phyloP scores from a whole-genome alignment of 2,797 vertebrate genomes.

The Hemibagrus guttatus region DNA sequence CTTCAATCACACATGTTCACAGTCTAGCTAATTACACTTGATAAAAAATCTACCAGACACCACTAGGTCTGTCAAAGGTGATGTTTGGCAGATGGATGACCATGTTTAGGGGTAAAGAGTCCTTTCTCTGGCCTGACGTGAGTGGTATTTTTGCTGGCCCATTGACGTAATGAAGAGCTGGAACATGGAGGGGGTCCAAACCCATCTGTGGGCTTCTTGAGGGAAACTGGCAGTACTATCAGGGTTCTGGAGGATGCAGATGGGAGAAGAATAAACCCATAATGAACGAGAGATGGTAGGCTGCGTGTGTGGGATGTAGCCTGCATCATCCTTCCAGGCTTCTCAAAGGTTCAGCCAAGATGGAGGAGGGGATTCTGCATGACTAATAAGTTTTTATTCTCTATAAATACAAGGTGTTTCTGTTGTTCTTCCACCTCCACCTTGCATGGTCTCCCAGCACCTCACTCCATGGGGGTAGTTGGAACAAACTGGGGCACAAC shows the following conservation, averaged over 20 bases:
- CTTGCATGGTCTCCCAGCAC: neutral
- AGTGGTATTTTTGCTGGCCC: constrained; percentile 36
- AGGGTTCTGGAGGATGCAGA: constrained; percentile 53
- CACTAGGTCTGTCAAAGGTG: constrained; percentile 59
- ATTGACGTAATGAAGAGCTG: constrained; percentile 33
- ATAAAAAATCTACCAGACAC: constrained; percentile 55
- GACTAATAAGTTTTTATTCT: neutral
- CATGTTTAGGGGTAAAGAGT: constrained; percentile 35
- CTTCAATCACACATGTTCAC: constrained; percentile 68
- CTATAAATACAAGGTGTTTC: neutral
- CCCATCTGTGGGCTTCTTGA: constrained; percentile 56
- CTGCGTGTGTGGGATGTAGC: constrained; percentile 26
- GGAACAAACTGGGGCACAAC: constrained; percentile 48
- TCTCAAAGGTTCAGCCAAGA: constrained; percentile 2
- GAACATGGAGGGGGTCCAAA: constrained; percentile 56
- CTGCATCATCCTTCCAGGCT: constrained; percentile 5
- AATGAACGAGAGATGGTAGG: constrained; percentile 40
- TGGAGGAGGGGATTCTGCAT: neutral
- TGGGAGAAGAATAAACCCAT: constrained; percentile 50
- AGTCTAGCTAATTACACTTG: constrained; percentile 67
- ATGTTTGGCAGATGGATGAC: constrained; percentile 56
- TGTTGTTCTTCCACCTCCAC: neutral
- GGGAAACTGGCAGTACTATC: constrained; percentile 61
- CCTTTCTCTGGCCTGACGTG: constrained; percentile 47
- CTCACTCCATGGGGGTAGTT: constrained; percentile 51